Base-by-base conservation (phyloP, 2,888 invertebrate genomes). In the Cantharis rustica region DNA sequence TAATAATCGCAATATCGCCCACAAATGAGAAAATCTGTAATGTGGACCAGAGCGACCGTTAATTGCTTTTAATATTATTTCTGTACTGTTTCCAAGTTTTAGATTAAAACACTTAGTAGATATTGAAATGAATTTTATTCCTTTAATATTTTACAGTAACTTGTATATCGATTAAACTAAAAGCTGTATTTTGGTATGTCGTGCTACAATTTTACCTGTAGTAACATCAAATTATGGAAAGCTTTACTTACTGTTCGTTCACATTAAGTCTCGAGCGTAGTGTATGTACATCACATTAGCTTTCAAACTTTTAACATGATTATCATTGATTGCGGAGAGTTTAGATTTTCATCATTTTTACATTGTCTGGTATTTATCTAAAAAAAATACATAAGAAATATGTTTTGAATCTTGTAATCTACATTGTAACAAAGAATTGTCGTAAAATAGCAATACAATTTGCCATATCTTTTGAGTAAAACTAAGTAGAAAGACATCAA, bases 401-500 rank as follows among this genome's bases (percentile, higher is more conserved):
- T 47, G 47, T 66, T 66, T 66, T 20, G 64, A 66, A 66, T 66
- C 23, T 66, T 17, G 23, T 23, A 84, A 83, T 82, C 82, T 80
- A 78, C 82, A 82, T 79, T 74, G 81, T 16, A 78, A 79, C 82
- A 81, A 83, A 84, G 84, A 83, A 84, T 84, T 83, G 83, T 80
- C 84, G 80, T 81, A 80, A 82, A 82, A 82, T 82, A 84, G 86
- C 85, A 83, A 85, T 85, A 86, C 85, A 85, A 86, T 86, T 86
- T 85, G 83, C 81, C 80, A 83, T 85, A 85, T 85, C 85, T 85
- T 77, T 79, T 73, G 80, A 80, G 83, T 81, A 80, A 81, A 84
- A 84, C 84, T 85, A 84, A 85, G 84, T 84, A 84, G 84, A 85
- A 83, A 84, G 86, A 85, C 82, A 85, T 86, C 85, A 85, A 84